Evolutionary conservation across 2,797 vertebrate genomes (phyloP), one percentile per base, ranked within the genome.

Genomic region (Muscicapa striata): DNA sequence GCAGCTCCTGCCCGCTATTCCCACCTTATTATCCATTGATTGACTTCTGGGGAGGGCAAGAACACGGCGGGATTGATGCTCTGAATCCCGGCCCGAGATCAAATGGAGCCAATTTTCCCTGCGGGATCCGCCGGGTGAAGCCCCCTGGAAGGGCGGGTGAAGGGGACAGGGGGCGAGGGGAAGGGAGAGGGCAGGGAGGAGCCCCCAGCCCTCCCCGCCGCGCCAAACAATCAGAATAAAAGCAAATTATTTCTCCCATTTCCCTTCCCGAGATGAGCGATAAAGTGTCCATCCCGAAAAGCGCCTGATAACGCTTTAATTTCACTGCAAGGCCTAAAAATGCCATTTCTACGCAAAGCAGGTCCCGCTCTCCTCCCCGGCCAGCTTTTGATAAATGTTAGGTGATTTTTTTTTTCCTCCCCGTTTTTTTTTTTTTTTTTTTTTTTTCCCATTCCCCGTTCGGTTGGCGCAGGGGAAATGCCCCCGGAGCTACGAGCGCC

Each of bases 201-300:
- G 55, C 80, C 75, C 49, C 66, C 21, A 23, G 55, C 91, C 87
- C 68, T 73, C 85, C 70, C 64, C 36, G 32, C 78, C 27, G 76
- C 22, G 16, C 92, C 91, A 24, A 77, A 72, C 85, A 79, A 96
- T 89, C 72, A 89, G 76, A 92, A 93, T 92, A 94, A 94, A 95
- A 95, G 90, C 97, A 97, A 97, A 97, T 96, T 91, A 97, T 97
- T 98, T 96, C 97, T 97, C 84, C 97, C 82, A 96, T 98, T 98
- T 97, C 77, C 94, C 92, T 92, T 59, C 21, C 93, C 20, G 62
- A 98, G 99, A 99, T 99, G 98, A 98, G 98, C 91, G 99, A 99
- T 99, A 99, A 99, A 98, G 97, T 86, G 97, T 97, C 98, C 97
- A 98, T 98, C 98, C 98, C 97, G 98, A 98, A 98, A 98, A 98